These are phyloP conservation scores for Macropis europaea DNA, from an alignment of 2,888 invertebrate genomes.

Conservation along the genomic window DNA sequence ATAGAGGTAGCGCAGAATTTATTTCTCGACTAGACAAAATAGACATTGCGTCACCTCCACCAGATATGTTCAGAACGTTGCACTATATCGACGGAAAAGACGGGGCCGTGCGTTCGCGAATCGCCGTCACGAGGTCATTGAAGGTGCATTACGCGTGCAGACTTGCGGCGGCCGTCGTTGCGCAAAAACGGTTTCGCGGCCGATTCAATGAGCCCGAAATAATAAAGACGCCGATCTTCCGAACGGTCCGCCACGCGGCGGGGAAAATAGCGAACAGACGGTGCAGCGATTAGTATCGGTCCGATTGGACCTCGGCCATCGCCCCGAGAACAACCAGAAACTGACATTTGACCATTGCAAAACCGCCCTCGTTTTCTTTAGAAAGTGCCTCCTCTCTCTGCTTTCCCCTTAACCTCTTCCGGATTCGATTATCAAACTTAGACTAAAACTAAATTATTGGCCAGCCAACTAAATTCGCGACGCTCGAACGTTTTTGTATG, in stretches of 20 bases:
- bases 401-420: no score
- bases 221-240: conserved; percentile 17
- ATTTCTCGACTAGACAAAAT: conserved; percentile 34
- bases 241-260: conserved; percentile 7
- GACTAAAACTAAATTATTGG: no score
- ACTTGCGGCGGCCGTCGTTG: not conserved
- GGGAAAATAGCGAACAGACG: conserved; percentile 33
- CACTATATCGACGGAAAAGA: not conserved
- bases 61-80: not conserved
- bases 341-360: conserved; percentile 55
- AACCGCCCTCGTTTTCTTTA: conserved; percentile 42
- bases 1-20: conserved; percentile 9
- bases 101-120: not conserved
- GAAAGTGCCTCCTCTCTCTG: conserved; percentile 30
- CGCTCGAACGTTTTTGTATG: no score
- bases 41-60: conserved; percentile 34
- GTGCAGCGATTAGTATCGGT: conserved; percentile 25
- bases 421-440: no score
- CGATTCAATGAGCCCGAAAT: conserved; percentile 22
- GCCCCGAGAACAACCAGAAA: conserved; percentile 39
- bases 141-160: conserved; percentile 6
- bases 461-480: no score
- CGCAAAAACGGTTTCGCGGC: conserved; percentile 1
- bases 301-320: conserved; percentile 64
- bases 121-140: not conserved